Percentiles rank a stretch among this genome's conserved stretches.
phyloP scores from a whole-genome alignment of 2,888 invertebrate species.

The Andricus curvator region DNA sequence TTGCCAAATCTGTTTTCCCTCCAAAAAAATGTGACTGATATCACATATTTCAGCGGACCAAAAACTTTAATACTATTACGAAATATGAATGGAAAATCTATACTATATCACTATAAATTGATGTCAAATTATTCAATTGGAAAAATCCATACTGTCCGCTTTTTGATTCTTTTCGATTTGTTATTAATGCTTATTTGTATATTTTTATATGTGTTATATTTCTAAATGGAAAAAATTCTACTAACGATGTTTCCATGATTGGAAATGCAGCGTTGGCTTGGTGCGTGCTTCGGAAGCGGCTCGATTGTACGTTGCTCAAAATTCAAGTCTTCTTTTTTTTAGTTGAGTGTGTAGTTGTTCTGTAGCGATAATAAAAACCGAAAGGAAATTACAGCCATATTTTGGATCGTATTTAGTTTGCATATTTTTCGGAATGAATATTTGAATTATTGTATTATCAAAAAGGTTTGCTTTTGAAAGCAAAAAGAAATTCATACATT shows the following conservation, averaged over 20 bases:
- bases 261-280: constrained; percentile 90
- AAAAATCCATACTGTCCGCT: not conserved
- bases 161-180: not conserved
- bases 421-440: not conserved
- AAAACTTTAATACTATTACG: not conserved
- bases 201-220: not conserved
- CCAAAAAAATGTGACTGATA: too few species aligned
- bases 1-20: too few species aligned
- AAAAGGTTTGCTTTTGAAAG: not conserved
- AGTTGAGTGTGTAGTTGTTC: constrained; percentile 3
- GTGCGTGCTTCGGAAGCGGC: constrained; percentile 94
- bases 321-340: constrained; percentile 15
- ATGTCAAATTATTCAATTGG: not conserved
- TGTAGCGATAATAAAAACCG: not conserved
- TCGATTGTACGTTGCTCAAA: constrained; percentile 88
- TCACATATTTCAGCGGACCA: too few species aligned
- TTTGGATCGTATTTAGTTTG: not conserved
- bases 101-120: not conserved
- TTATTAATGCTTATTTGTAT: not conserved
- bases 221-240: not conserved
- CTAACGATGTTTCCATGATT: constrained; percentile 53
- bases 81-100: not conserved
- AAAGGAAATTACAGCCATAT: not conserved
- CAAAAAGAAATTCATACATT: too few species aligned
- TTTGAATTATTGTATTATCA: not conserved